These are phyloP conservation scores for Sinelater perroti DNA, from an alignment of 2,888 invertebrate genomes.

Conservation along the genomic window DNA sequence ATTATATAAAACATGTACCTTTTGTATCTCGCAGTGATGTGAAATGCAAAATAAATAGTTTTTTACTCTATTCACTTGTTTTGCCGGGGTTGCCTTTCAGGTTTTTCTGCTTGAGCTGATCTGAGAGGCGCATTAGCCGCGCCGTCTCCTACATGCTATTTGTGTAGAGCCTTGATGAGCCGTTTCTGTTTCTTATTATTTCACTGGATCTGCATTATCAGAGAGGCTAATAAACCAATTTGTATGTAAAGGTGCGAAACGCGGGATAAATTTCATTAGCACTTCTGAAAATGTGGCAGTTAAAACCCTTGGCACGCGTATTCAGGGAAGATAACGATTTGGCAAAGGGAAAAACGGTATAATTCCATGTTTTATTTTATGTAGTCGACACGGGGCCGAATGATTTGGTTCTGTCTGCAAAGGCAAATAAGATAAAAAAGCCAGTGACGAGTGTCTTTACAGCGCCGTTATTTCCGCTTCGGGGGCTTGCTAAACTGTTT, in stretches of 20 bases:
- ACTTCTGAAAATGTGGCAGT: conserved; percentile 49
- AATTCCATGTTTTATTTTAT: conserved; percentile 48
- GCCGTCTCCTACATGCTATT: conserved; percentile 16
- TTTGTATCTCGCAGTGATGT: conserved; percentile 30
- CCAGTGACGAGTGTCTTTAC: conserved; percentile 11
- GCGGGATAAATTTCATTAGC: conserved; percentile 55
- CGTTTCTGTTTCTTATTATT: conserved; percentile 35
- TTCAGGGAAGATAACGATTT: conserved; percentile 48
- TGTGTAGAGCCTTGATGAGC: conserved; percentile 24
- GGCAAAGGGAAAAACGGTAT: conserved; percentile 45
- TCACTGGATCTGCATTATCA: conserved; percentile 46
- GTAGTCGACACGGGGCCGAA: conserved; percentile 37
- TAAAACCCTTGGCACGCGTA: conserved; percentile 52
- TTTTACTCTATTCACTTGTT: conserved; percentile 28
- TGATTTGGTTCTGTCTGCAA: conserved; percentile 34
- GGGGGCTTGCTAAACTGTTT: background rate
- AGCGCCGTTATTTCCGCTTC: conserved; percentile 12
- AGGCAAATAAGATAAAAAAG: conserved; percentile 23
- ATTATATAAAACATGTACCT: conserved; percentile 26
- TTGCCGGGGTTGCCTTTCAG: conserved; percentile 3
- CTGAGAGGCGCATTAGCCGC: conserved; percentile 3
- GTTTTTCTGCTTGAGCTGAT: conserved; percentile 10
- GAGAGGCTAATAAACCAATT: conserved; percentile 52
- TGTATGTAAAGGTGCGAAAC: conserved; percentile 55
- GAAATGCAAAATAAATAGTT: conserved; percentile 35